Conservation (phyloP, 2,888 invertebrate species). For the Lapara coniferarum region DNA sequence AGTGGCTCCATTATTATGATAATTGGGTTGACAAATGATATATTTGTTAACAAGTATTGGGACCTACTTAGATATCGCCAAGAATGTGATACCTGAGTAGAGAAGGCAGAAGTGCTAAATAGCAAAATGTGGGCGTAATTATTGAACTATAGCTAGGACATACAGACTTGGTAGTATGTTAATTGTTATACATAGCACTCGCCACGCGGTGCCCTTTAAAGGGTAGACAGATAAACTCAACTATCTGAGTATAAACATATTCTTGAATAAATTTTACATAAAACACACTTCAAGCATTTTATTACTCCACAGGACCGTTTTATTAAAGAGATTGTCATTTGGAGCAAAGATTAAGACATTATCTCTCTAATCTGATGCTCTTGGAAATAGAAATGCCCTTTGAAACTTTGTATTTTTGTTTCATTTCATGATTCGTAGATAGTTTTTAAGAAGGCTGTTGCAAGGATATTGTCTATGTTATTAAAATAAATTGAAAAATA, state of each 20-base stretch:
- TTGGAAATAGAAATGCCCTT: slow-evolving; percentile 8
- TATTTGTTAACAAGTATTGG: no score
- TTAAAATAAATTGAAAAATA: neutral
- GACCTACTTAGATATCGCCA: no score
- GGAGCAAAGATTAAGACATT: slow-evolving; percentile 17
- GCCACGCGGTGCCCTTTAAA: neutral
- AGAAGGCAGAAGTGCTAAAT: no score
- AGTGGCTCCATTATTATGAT: no score
- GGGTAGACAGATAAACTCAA: slow-evolving; percentile 13
- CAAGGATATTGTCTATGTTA: neutral
- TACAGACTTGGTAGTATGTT: slow-evolving; percentile 11
- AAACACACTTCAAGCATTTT: slow-evolving; percentile 16
- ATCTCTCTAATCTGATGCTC: neutral
- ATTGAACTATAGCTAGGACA: neutral
- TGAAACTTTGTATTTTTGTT: neutral
- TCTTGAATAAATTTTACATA: slow-evolving; percentile 18
- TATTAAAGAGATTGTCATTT: slow-evolving; percentile 1
- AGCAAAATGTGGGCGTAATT: neutral
- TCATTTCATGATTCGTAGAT: neutral
- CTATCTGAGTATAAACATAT: neutral
- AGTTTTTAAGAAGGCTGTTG: neutral
- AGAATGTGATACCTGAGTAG: no score
- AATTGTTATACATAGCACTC: slow-evolving; percentile 4
- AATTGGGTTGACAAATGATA: no score
- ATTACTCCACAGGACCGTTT: slow-evolving; percentile 1